These are phyloP conservation scores for Cephalopachus bancanus DNA, from an alignment of 2,797 vertebrate genomes.

Conservation along the genomic window DNA sequence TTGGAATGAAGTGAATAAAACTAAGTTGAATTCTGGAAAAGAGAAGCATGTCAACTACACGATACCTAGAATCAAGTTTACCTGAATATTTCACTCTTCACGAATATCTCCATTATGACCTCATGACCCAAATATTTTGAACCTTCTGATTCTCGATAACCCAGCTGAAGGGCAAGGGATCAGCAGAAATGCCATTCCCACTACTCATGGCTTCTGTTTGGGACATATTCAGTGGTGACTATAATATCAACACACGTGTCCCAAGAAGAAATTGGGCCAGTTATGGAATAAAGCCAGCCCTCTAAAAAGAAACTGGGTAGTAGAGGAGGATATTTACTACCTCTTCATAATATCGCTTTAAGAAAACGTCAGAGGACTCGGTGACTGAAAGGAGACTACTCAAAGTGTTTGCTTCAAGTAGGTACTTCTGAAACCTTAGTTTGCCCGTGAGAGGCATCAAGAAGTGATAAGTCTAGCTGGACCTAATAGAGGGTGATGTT, in stretches of 20 bases:
- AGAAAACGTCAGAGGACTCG: neutral
- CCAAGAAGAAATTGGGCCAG: conserved; percentile 10
- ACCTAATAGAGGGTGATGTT: neutral
- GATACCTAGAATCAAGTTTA: conserved; percentile 35
- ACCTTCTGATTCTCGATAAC: neutral
- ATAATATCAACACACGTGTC: neutral
- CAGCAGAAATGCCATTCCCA: neutral
- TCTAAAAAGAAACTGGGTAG: conserved; percentile 25
- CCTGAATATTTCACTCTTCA: neutral
- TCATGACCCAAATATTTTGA: conserved; percentile 9
- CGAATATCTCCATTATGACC: neutral
- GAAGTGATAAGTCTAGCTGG: neutral
- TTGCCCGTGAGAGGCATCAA: neutral
- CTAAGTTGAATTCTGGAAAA: conserved; percentile 23
- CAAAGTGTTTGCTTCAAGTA: neutral
- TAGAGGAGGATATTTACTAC: neutral
- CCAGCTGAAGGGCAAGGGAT: neutral
- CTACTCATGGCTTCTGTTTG: neutral
- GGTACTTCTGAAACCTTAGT: neutral
- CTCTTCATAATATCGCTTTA: neutral
- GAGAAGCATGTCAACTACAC: neutral
- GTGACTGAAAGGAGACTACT: neutral
- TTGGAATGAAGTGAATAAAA: conserved; percentile 47
- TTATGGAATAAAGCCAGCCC: conserved; percentile 10
- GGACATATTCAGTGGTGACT: neutral